A percentile compares a stretch with the other conserved stretches of the same genome.
Conservation (phyloP, 2,113 vertebrate genomes). For the Brachyistius frenatus region DNA sequence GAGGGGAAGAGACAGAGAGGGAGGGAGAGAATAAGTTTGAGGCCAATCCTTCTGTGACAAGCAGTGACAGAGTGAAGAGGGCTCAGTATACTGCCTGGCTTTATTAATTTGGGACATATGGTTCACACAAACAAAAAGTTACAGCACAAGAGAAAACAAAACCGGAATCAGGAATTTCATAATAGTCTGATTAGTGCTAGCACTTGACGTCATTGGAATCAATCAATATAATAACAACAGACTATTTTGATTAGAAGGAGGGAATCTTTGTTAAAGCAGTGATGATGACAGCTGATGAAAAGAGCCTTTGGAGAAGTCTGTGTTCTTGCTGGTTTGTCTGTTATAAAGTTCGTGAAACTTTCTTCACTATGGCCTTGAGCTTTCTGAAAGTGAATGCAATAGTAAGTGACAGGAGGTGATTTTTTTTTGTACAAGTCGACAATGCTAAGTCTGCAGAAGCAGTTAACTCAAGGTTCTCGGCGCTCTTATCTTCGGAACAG, state of each 20-base stretch:
- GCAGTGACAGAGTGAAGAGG: constrained; percentile 68
- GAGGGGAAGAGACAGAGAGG: constrained; percentile 21
- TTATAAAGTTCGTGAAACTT: constrained; percentile 42
- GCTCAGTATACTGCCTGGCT: constrained; percentile 62
- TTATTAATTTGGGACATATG: constrained; percentile 75
- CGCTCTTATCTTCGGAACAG: not conserved
- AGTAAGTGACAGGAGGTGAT: no score
- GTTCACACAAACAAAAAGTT: constrained; percentile 73
- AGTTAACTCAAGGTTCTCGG: not conserved
- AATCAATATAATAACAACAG: constrained; percentile 60
- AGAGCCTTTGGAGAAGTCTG: constrained; percentile 35
- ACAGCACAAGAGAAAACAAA: constrained; percentile 29
- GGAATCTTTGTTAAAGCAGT: constrained; percentile 30
- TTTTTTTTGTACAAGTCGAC: not conserved
- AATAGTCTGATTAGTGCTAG: constrained; percentile 46
- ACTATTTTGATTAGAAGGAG: constrained; percentile 56
- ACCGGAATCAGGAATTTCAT: constrained; percentile 16
- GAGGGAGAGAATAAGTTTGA: constrained; percentile 68
- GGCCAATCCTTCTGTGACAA: constrained; percentile 80
- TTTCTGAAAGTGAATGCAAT: not conserved
- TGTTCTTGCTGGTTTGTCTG: constrained; percentile 13
- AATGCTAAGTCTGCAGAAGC: constrained; percentile 1
- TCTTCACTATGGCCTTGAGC: not conserved
- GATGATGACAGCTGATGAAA: constrained; percentile 42
- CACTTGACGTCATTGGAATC: constrained; percentile 45